Evolutionary conservation across 2,797 vertebrate genomes (phyloP), one percentile per base, ranked within the genome.

Genomic region (Eleutherodactylus coqui): DNA sequence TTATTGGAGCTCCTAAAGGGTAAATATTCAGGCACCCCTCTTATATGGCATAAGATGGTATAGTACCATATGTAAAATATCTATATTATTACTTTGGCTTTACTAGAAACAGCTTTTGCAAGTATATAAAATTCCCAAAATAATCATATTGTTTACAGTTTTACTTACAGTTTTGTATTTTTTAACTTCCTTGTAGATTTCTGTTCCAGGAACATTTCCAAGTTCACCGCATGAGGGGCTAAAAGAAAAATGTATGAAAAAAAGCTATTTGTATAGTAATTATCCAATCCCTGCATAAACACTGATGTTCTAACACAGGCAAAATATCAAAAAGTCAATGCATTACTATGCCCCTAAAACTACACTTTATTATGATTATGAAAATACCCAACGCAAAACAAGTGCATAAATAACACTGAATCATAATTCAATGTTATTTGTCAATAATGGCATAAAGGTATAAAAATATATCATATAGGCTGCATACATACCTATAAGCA

Each of bases 141-240:
- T 64, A n/a, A 94, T 95, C 96, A 90, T 96, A 96, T 90, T 94
- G 90, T 89, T 94, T 95, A 88, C 17, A 24, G 36, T 64, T 53
- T 14, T 17, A 88, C 95, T 95, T 94, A 97, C 96, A 17, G 93
- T 94, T 94, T 95, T 96, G 90, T 96, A 97, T 90, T 93, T 90
- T 89, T 95, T 95, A 87, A 94, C 89, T 55, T 95, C 96, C 91
- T 93, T 96, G 90, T 97, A 96, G 89, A 97, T 93, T 51, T 97
- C 94, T 79, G 96, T 97, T 82, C 91, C 94, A 70, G 94, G 95
- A 88, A 96, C 87, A 80, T 94, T 96, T 90, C 95, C 96, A 89
- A 96, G 95, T 53, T 92, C 89, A 85, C 93, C 92, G 92, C 95
- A 96, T 5, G 94, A 92, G 45, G 96, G 96, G 88, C 96, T 96